phyloP scores from a whole-genome alignment of 2,888 invertebrate species.

The Chydorus sphaericus region DNA sequence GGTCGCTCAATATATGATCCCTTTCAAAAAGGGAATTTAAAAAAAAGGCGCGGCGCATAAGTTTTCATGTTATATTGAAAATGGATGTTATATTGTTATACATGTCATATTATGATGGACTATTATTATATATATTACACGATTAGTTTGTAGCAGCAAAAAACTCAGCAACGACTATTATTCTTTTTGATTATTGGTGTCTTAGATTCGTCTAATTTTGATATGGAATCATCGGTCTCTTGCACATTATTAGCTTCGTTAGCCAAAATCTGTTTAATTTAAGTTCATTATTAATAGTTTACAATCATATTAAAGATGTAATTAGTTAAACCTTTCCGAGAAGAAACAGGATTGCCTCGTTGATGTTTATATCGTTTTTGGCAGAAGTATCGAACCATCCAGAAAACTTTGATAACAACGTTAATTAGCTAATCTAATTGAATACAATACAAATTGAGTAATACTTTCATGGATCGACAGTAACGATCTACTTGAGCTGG shows the following conservation, averaged over 20 bases:
- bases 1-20: not conserved
- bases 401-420: no score
- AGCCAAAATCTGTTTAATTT: not conserved
- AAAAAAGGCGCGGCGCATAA: no score
- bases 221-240: not conserved
- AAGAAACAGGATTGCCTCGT: not conserved
- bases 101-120: not conserved
- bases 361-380: not conserved
- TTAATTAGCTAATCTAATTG: no score
- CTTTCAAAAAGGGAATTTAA: no score
- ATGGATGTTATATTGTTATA: not conserved
- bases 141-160: not conserved
- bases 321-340: not conserved
- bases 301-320: not conserved
- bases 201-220: not conserved
- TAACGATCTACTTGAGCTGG: not conserved
- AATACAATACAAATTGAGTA: no score
- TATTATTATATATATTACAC: not conserved
- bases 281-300: not conserved
- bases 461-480: no score
- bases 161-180: not conserved
- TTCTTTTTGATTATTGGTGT: not conserved
- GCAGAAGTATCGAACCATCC: conserved; percentile 1
- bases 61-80: not conserved
- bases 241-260: not conserved